Base-by-base conservation (phyloP, 2,113 vertebrate species). In the Ammodytes marinus region DNA sequence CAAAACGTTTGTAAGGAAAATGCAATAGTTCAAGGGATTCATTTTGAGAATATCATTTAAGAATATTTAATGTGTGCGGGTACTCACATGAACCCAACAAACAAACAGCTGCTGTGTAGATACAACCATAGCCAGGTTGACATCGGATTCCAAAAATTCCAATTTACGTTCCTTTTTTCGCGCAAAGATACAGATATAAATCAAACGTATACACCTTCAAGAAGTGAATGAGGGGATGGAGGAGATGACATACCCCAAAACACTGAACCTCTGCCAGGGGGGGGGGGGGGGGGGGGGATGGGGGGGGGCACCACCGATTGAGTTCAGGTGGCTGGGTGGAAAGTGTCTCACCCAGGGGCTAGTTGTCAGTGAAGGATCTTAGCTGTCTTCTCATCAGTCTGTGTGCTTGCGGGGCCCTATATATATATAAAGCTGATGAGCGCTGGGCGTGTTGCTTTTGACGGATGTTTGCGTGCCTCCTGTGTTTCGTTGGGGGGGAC, bases 301-400 rank as follows among this genome's bases (percentile, higher is more conserved):
- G 27, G 27, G 27, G 27, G 83, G 84, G 85, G 83, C n/a, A n/a
- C n/a, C n/a, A 85, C 90, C 92, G 92, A 94, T 94, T 91, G 92
- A 93, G 92, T 93, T 92, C 91, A 93, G 92, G 90, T 92, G 93
- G 91, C 90, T 88, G 92, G 91, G 89, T 88, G 76, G 86, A 81
- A 90, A 89, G 91, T 85, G 90, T 92, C 92, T 94, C 89, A 94
- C 92, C 91, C 87, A 89, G 91, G 27, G 90, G 93, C 92, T 92
- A 90, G 91, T 93, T 94, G 92, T 93, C 92, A 89, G 90, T 92
- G 90, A 93, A 87, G 90, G 80, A 94, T 94, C 92, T 91, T 27
- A 27, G 88, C 88, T 89, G 91, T 92, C 92, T 89, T 77, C 84
- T 86, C 66, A 71, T 74, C 70, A 27, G 27, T 70, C 81, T 63